A percentile compares a stretch with the other conserved stretches of the same genome.
Evolutionary conservation across 2,797 vertebrate species (phyloP).

Genomic region (Cuniculus paca): DNA sequence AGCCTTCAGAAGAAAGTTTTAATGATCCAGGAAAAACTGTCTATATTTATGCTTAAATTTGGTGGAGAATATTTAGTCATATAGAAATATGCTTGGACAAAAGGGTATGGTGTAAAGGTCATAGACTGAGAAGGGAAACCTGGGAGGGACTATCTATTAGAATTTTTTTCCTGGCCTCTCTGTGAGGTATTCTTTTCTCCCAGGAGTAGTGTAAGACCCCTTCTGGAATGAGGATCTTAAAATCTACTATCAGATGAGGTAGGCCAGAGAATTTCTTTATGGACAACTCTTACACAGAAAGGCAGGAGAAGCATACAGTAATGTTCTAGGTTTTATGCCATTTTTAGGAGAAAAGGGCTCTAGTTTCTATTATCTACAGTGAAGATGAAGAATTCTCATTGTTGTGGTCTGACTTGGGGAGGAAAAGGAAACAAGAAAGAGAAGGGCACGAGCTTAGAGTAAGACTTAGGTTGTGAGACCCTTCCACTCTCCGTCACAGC

Average conservation of each 20-base stretch:
- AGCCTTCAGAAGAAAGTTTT: not conserved
- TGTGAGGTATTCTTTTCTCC: not conserved
- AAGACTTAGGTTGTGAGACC: not conserved
- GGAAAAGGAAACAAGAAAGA: not conserved
- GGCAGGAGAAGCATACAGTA: not conserved
- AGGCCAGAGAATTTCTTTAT: not conserved
- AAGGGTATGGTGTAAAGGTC: not conserved
- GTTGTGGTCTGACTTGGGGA: not conserved
- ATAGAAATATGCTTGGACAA: not conserved
- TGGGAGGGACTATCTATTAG: not conserved
- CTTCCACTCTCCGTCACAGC: not conserved
- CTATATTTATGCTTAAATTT: not conserved
- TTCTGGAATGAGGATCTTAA: not conserved
- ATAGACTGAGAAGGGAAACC: not conserved
- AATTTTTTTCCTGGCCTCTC: not conserved
- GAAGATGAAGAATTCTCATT: not conserved
- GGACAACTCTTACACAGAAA: not conserved
- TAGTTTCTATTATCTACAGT: not conserved
- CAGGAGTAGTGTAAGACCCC: not conserved
- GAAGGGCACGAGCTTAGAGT: not conserved
- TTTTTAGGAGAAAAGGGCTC: not conserved
- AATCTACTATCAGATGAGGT: not conserved
- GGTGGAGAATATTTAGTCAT: not conserved
- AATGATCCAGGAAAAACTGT: not conserved
- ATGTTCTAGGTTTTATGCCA: not conserved